These are phyloP conservation scores for Acropora yongei DNA, from an alignment of 64 coral and sea anemone species.

Conservation along the genomic window DNA sequence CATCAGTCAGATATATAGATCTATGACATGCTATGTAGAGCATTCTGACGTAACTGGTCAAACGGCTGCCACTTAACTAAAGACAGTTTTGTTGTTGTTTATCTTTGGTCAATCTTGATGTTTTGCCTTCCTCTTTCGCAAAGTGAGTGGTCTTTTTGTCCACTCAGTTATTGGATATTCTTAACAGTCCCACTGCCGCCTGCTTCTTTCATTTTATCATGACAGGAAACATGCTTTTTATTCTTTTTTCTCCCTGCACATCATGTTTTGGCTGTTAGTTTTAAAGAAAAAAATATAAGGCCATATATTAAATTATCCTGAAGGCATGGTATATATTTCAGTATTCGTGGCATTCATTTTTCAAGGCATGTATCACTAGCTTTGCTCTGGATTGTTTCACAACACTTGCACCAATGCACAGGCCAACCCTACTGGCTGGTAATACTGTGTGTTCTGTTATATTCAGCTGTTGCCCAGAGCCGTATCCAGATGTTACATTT, in stretches of 20 bases:
- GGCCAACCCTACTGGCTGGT: slow-evolving; percentile 36
- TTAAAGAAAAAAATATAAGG: too few relatives aligned
- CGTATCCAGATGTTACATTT: slow-evolving; percentile 93
- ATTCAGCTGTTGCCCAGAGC: slow-evolving; percentile 93
- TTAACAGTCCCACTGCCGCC: too few relatives aligned
- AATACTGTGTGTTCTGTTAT: slow-evolving; percentile 70
- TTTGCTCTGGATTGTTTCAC: not conserved
- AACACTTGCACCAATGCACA: slow-evolving; percentile 25
- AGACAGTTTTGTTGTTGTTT: too few relatives aligned
- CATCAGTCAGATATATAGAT: too few relatives aligned
- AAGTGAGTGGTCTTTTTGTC: not conserved
- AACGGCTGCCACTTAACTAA: too few relatives aligned
- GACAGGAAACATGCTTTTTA: too few relatives aligned
- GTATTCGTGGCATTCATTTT: not conserved
- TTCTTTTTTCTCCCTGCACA: too few relatives aligned
- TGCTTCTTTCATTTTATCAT: too few relatives aligned
- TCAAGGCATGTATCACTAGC: not conserved
- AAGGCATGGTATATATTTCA: not conserved
- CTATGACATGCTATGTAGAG: too few relatives aligned
- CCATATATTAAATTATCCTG: not conserved
- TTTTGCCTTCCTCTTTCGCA: not conserved
- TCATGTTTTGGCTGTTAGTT: too few relatives aligned
- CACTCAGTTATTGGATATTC: not conserved
- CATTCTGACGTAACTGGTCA: too few relatives aligned
- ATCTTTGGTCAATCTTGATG: not conserved